These are phyloP conservation scores for Camelus bactrianus DNA, from an alignment of 2,113 vertebrate species.

Conservation along the genomic window DNA sequence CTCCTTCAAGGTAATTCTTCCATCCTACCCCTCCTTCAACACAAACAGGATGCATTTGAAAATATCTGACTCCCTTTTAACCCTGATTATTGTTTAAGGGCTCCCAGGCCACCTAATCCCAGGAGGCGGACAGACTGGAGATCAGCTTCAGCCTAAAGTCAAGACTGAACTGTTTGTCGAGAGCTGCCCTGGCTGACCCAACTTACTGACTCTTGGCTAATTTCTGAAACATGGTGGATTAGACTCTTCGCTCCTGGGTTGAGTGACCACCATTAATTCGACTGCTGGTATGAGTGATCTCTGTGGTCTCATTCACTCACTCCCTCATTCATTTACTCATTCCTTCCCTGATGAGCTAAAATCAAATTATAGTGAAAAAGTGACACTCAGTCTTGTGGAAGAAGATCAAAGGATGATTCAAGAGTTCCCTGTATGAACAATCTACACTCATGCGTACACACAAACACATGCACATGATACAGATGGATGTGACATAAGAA, in stretches of 20 bases:
- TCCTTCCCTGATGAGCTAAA: background rate
- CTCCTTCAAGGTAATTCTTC: background rate
- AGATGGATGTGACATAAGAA: background rate
- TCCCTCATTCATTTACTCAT: background rate
- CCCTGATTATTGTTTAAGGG: background rate
- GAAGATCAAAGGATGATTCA: conserved; percentile 12
- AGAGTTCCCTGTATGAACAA: background rate
- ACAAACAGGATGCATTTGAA: background rate
- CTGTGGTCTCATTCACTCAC: background rate
- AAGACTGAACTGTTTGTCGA: background rate
- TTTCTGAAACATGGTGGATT: background rate
- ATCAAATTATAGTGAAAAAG: conserved; percentile 4
- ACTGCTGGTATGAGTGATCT: background rate
- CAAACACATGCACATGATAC: background rate
- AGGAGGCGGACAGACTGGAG: background rate
- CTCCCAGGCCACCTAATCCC: background rate
- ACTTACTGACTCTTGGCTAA: background rate
- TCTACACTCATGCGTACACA: background rate
- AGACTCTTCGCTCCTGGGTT: background rate
- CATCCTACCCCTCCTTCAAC: background rate
- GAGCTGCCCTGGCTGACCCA: background rate
- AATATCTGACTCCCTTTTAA: conserved; percentile 19
- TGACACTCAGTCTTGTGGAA: conserved; percentile 7
- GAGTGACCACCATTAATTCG: background rate
- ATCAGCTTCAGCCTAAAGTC: background rate